A percentile compares a stretch with the other conserved stretches of the same genome.
Conservation (phyloP, 64 coral and sea anemone genomes). For the Platygyra sinensis region DNA sequence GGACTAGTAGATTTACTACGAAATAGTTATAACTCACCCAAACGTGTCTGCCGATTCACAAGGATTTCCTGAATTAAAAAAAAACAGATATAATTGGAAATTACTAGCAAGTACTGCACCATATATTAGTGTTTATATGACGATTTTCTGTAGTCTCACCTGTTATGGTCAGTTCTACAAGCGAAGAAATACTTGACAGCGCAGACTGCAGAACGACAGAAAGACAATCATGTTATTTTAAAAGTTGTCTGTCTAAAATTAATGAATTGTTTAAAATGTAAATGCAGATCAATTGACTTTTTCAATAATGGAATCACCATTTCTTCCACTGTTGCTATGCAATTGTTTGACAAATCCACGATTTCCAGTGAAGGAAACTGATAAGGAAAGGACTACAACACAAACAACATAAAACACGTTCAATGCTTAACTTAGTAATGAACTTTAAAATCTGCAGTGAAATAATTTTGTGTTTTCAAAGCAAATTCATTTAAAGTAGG, state of each 20-base stretch:
- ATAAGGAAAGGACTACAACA: slow-evolving; percentile 14
- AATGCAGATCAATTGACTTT: background rate
- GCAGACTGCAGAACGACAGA: background rate
- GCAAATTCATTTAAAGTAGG: too few species aligned
- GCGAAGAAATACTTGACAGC: slow-evolving; percentile 7
- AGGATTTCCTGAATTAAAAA: slow-evolving; percentile 40
- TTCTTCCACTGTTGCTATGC: slow-evolving; percentile 38
- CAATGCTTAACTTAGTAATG: too few species aligned
- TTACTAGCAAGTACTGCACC: background rate
- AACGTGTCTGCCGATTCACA: slow-evolving; percentile 9
- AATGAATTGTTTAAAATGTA: background rate
- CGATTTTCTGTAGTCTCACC: background rate
- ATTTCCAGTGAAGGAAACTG: slow-evolving; percentile 67
- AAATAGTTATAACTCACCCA: slow-evolving; percentile 9
- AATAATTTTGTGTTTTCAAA: too few species aligned
- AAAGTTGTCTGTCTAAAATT: background rate
- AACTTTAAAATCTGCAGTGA: too few species aligned
- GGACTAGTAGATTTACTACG: background rate
- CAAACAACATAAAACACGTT: background rate
- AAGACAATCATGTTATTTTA: background rate
- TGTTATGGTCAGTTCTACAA: slow-evolving; percentile 31
- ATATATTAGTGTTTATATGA: too few species aligned
- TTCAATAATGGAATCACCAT: slow-evolving; percentile 13
- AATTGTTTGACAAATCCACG: slow-evolving; percentile 47
- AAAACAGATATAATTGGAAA: background rate